Evolutionary conservation across 2,113 vertebrate species (phyloP), one percentile per base, ranked within the genome.

Genomic region (Gambusia affinis): DNA sequence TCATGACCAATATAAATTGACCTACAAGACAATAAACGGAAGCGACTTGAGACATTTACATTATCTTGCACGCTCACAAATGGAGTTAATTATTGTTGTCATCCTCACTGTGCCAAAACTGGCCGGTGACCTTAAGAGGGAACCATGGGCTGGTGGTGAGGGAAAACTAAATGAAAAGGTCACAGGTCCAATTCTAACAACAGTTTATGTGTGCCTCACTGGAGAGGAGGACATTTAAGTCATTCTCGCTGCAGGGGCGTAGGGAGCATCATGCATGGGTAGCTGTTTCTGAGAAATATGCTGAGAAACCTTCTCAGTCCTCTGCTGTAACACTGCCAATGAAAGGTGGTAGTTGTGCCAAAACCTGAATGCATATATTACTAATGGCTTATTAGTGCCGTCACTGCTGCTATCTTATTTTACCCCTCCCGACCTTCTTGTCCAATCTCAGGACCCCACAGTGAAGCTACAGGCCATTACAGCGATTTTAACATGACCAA

Each of bases 401-500:
- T 85, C 62, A 66, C 64, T 57, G 24, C 67, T 39, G 8, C 1
- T 31, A 67, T 67, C 76, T 35, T 60, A 29, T 35, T 29, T 72
- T 65, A 66, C 75, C 35, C 81, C 69, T 64, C 74, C 86, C 47
- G 30, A 31, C 71, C 47, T 78, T 80, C 77, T 75, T 80, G 78
- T 81, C 82, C 81, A 85, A 88, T 91, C 84, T 87, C 70, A 76
- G 71, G 65, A 64, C 79, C 85, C 80, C 75, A 75, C 73, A 19
- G 79, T 14, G 79, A 82, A 79, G 80, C 90, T 84, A 67, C 35
- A 33, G 85, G 80, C 82, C 54, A 69, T 84, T 88, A 92, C 87
- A 80, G 79, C 92, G 85, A 91, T 89, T 94, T 91, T 90, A 90
- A 92, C 89, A 92, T 80, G 76, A 78, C 78, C 76, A 69, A 24